Evolutionary conservation across 2,888 invertebrate species (phyloP).

Genomic region (Alcis repandata): DNA sequence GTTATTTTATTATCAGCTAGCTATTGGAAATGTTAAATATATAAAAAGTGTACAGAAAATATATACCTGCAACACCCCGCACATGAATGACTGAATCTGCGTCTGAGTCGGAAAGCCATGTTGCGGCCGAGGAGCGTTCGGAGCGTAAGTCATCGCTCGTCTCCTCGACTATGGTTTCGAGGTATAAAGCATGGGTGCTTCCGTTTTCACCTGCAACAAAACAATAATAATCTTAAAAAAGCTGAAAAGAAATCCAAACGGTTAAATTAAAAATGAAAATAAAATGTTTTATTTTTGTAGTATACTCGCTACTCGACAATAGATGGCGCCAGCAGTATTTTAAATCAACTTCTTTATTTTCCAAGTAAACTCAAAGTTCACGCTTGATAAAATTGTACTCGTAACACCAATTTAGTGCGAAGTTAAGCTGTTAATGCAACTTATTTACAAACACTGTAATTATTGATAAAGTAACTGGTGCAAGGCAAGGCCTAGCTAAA

Average conservation of each 20-base stretch:
- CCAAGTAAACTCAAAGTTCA: not conserved
- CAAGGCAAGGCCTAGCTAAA: slow-evolving; percentile 21
- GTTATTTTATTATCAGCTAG: no score
- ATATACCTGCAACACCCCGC: slow-evolving; percentile 77
- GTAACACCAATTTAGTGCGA: not conserved
- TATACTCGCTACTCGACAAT: slow-evolving; percentile 42
- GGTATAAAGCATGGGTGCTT: slow-evolving; percentile 88
- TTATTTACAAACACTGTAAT: slow-evolving; percentile 17
- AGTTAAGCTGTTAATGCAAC: not conserved
- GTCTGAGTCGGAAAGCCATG: slow-evolving; percentile 91
- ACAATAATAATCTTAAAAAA: slow-evolving; percentile 11
- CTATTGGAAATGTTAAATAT: no score
- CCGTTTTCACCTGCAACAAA: slow-evolving; percentile 75
- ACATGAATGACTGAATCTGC: slow-evolving; percentile 93
- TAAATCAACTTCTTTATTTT: not conserved
- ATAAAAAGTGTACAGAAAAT: not conserved
- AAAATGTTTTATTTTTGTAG: not conserved
- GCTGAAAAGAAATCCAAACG: not conserved
- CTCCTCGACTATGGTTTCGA: slow-evolving; percentile 96
- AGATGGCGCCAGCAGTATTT: slow-evolving; percentile 59
- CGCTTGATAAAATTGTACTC: slow-evolving; percentile 10
- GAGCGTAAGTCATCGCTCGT: slow-evolving; percentile 94
- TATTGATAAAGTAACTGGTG: slow-evolving; percentile 20
- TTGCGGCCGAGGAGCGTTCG: slow-evolving; percentile 89
- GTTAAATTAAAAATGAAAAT: no score